Evolutionary conservation across 2,888 invertebrate genomes (phyloP), one percentile per base, ranked within the genome.

Genomic region (Tuberolachnus salignus): DNA sequence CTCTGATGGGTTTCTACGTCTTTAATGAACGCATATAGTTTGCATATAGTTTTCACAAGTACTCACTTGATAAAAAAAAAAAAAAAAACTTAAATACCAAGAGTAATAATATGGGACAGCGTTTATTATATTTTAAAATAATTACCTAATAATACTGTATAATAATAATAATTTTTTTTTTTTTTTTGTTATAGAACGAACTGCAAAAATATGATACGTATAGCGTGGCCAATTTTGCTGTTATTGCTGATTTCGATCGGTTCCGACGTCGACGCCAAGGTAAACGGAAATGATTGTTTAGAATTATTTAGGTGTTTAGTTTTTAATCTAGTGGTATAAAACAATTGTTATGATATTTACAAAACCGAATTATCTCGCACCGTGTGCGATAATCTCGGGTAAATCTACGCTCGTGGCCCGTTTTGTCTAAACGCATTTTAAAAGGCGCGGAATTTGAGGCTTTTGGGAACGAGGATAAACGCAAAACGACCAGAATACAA

Each of bases 401-500:
- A 63, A 73, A 73, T 73, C 73, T 63, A 63, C 51, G 73, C 49
- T 61, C 49, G 6, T 34, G 61, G 59, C 63, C 63, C 42, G 51
- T 73, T 73, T 63, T 53, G 63, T 63, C 63, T 42, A 73, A 73
- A 73, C 49, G 51, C 63, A 34, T 73, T 73, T 73, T 73, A 63
- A 73, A 73, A 73, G 51, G 63, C 21, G 63, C 21, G 55, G 66
- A 10, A 55, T 75, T 75, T 55, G 66, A 55, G 66, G 75, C 57
- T 59, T 78, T 78, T 34, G 57, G 57, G 21, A 67, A 34, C n/a
- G 66, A 67, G 53, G 75, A 55, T 66, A 46, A 75, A 78, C 57
- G 59, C 34, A 51, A 51, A 57, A 78, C 57, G 67, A 69, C 57
- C 67, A 59, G 75, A 67, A 78, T 78, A 78, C 75, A 78, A 78